Evolutionary conservation across 1,140 invertebrate species (phyloP).

Genomic region (Hermatobates lingyangjiaoensis): DNA sequence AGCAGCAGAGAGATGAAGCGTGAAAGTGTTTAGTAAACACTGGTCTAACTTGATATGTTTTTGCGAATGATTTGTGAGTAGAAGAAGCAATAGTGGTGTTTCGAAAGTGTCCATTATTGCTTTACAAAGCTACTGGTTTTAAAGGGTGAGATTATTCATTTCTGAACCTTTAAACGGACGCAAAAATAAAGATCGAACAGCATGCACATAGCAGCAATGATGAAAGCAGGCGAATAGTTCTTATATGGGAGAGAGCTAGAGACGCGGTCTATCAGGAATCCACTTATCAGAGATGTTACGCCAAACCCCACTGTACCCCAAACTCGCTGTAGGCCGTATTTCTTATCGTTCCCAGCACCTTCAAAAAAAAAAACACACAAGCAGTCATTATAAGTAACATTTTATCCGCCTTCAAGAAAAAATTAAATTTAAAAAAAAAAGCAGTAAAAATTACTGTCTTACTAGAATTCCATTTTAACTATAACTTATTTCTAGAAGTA

Average conservation of each 20-base stretch:
- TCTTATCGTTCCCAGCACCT: constrained; percentile 37
- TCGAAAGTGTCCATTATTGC: too few relatives aligned
- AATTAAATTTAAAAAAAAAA: not conserved
- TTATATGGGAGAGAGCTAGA: constrained; percentile 31
- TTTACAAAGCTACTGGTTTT: too few relatives aligned
- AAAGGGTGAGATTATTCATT: too few relatives aligned
- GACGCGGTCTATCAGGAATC: constrained; percentile 37
- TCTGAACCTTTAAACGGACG: not conserved
- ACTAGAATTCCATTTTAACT: not conserved
- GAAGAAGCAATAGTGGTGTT: too few relatives aligned
- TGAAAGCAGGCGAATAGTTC: constrained; percentile 45
- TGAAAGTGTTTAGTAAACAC: too few relatives aligned
- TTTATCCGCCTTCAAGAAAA: not conserved
- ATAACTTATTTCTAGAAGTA: not conserved
- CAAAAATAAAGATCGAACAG: constrained; percentile 32
- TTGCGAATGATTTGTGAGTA: too few relatives aligned
- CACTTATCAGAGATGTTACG: constrained; percentile 40
- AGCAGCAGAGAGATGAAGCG: too few relatives aligned
- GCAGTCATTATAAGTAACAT: not conserved
- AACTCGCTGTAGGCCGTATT: constrained; percentile 54
- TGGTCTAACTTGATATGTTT: too few relatives aligned
- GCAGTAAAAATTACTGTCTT: not conserved
- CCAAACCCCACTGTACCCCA: constrained; percentile 64
- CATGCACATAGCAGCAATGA: constrained; percentile 39
- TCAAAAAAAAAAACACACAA: not conserved